These are phyloP conservation scores for Dendrophyllia cribrosa DNA, from an alignment of 64 coral and sea anemone species.

Conservation along the genomic window DNA sequence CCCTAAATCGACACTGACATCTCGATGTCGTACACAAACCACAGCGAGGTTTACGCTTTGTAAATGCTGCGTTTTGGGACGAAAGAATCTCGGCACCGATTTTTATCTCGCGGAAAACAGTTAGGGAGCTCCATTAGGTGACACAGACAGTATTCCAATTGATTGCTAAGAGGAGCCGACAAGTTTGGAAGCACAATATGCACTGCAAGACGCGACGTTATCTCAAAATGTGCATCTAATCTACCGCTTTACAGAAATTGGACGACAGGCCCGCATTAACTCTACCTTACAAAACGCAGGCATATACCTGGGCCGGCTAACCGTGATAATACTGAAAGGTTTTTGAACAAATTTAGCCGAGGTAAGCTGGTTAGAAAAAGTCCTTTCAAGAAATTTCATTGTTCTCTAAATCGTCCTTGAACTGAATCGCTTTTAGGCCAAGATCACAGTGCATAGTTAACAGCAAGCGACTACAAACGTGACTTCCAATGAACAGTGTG, in stretches of 20 bases:
- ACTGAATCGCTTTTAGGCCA: not conserved
- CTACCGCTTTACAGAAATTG: conserved; percentile 2
- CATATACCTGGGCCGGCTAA: not conserved
- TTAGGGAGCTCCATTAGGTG: not conserved
- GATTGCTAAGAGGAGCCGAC: not conserved
- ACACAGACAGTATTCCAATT: not conserved
- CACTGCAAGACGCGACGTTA: conserved; percentile 13
- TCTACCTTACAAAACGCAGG: conserved; percentile 16
- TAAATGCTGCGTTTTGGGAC: not conserved
- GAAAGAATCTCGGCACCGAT: not conserved
- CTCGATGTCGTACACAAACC: conserved; percentile 25
- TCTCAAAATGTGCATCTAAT: conserved; percentile 46
- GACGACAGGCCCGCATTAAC: conserved; percentile 26
- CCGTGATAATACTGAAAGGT: not conserved
- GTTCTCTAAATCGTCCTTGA: conserved; percentile 10
- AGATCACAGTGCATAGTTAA: not conserved
- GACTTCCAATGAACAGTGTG: not conserved
- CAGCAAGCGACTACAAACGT: not conserved
- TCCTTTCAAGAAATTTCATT: conserved; percentile 5
- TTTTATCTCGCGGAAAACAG: not conserved
- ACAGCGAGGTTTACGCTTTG: not conserved
- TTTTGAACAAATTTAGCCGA: conserved; percentile 12
- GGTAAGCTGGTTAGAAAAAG: conserved; percentile 29
- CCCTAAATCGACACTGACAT: conserved; percentile 5
- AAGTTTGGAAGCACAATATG: not conserved